phyloP scores from a whole-genome alignment of 2,113 vertebrate genomes.

The Misgurnus mizolepis region DNA sequence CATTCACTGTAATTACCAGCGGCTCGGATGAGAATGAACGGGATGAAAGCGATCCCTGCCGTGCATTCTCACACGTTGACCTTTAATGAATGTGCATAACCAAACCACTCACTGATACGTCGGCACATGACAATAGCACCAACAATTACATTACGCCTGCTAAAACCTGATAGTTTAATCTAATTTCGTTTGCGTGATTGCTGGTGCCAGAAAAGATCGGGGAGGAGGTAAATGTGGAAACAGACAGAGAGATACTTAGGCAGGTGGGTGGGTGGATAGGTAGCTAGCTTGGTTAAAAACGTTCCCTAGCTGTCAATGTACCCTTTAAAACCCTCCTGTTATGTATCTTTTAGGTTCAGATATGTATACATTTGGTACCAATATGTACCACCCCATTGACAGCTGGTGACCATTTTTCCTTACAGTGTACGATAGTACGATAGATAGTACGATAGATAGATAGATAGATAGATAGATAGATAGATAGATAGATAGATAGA shows the following conservation, averaged over 20 bases:
- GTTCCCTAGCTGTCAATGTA: no score
- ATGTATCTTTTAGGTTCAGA: no score
- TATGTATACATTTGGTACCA: no score
- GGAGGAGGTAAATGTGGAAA: background rate
- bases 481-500: background rate
- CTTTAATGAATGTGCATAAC: constrained; percentile 50
- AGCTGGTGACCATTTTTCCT: no score
- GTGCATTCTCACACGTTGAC: constrained; percentile 34
- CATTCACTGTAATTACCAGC: constrained; percentile 56
- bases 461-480: no score
- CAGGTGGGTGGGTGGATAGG: no score
- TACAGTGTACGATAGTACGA: no score
- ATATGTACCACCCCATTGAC: no score
- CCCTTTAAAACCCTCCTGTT: no score
- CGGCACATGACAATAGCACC: constrained; percentile 17
- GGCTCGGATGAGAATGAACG: constrained; percentile 47
- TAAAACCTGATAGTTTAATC: constrained; percentile 27
- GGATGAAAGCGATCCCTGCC: constrained; percentile 44
- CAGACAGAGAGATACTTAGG: background rate
- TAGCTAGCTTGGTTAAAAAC: no score
- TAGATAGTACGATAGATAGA: no score
- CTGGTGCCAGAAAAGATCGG: background rate
- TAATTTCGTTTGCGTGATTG: background rate
- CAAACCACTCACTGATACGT: constrained; percentile 42
- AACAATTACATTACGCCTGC: constrained; percentile 23